Evolutionary conservation across 2,888 invertebrate species (phyloP).

Genomic region (Rhabditophanes sp.): DNA sequence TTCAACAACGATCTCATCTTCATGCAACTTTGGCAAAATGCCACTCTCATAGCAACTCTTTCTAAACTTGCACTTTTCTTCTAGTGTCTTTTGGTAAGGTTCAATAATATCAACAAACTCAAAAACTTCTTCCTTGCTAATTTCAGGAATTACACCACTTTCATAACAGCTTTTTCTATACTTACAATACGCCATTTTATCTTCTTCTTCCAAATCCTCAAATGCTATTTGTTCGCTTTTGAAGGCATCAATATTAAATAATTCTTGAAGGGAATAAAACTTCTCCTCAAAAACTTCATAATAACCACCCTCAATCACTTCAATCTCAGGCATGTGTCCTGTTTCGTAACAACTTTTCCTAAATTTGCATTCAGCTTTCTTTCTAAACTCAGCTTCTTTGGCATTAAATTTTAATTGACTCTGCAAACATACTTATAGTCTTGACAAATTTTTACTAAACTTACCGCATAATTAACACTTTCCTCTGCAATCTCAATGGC

Average conservation of each 20-base stretch:
- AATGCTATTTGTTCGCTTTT: no score
- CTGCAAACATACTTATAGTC: no score
- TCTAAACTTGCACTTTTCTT: constrained; percentile 27
- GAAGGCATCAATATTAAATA: no score
- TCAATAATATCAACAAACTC: no score
- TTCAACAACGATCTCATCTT: no score
- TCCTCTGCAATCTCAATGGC: constrained; percentile 1
- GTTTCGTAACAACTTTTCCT: constrained; percentile 36
- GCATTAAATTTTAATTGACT: no score
- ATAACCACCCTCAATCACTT: constrained; percentile 6
- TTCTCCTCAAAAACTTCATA: constrained; percentile 15
- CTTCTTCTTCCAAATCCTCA: no score
- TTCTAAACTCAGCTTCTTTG: constrained; percentile 12
- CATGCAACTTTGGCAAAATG: constrained; percentile 10
- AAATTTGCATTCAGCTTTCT: constrained; percentile 29
- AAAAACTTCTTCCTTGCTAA: no score
- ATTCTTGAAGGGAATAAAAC: no score
- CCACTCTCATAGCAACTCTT: constrained; percentile 23
- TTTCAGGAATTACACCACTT: constrained; percentile 24
- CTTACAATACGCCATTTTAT: no score
- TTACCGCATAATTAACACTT: constrained; percentile 2
- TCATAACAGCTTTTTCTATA: constrained; percentile 33
- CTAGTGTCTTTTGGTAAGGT: no score
- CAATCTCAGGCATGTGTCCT: constrained; percentile 21
- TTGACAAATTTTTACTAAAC: constrained; percentile 6